These are phyloP conservation scores for Yponomeuta sedellus DNA, from an alignment of 2,888 invertebrate genomes.

Conservation along the genomic window DNA sequence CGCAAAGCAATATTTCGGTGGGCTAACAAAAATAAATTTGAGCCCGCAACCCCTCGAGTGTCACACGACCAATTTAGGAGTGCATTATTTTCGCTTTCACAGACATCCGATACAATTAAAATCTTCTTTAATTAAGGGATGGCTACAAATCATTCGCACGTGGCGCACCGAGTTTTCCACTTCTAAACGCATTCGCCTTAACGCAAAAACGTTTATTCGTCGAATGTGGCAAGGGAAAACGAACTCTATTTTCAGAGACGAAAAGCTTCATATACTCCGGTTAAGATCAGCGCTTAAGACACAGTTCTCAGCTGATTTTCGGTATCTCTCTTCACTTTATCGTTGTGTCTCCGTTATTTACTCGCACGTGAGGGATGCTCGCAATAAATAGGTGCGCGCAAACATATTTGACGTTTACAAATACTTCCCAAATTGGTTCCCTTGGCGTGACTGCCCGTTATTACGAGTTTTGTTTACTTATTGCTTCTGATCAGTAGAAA, in stretches of 20 bases:
- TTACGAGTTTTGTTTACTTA: slow-evolving; percentile 65
- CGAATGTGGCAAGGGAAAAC: slow-evolving; percentile 38
- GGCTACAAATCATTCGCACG: slow-evolving; percentile 76
- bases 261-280: slow-evolving; percentile 40
- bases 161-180: slow-evolving; percentile 75
- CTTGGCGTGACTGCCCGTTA: slow-evolving; percentile 68
- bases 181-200: slow-evolving; percentile 59
- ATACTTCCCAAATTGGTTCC: slow-evolving; percentile 71
- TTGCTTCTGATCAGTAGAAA: slow-evolving; percentile 31
- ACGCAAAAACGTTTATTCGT: slow-evolving; percentile 39
- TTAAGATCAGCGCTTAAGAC: slow-evolving; percentile 44
- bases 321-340: slow-evolving; percentile 74
- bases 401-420: slow-evolving; percentile 74
- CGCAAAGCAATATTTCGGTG: slow-evolving; percentile 62
- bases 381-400: slow-evolving; percentile 73
- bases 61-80: slow-evolving; percentile 59
- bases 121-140: slow-evolving; percentile 78
- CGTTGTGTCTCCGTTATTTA: slow-evolving; percentile 73
- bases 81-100: slow-evolving; percentile 76
- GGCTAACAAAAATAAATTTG: slow-evolving; percentile 65
- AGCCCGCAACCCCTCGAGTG: slow-evolving; percentile 45
- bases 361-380: slow-evolving; percentile 73
- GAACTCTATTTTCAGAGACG: slow-evolving; percentile 37
- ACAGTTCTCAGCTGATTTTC: slow-evolving; percentile 43
- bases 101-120: slow-evolving; percentile 78